These are phyloP conservation scores for Falco naumanni DNA, from an alignment of 2,797 vertebrate species.

Conservation along the genomic window DNA sequence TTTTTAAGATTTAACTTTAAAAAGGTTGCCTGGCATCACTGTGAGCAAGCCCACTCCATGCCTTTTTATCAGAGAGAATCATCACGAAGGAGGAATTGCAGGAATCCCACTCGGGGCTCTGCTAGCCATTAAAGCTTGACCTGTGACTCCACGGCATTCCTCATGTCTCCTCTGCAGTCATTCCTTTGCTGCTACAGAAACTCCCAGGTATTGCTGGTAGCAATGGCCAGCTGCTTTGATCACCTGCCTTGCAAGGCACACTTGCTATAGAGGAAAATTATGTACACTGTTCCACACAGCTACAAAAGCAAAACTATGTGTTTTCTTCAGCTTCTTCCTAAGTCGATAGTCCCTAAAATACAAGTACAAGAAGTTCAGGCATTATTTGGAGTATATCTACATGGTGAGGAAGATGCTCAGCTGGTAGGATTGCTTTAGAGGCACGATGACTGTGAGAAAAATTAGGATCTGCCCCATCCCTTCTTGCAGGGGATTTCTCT, in stretches of 20 bases:
- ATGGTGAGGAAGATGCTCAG: background rate
- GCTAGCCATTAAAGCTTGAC: background rate
- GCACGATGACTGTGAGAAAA: background rate
- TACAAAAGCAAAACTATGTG: background rate
- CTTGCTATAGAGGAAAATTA: background rate
- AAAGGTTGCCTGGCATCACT: background rate
- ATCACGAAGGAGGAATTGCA: background rate
- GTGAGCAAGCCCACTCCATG: background rate
- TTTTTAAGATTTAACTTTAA: background rate
- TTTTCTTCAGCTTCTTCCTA: background rate
- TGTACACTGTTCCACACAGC: accelerated
- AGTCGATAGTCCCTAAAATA: background rate
- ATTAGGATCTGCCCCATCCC: background rate
- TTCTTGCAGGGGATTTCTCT: background rate
- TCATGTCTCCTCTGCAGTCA: background rate
- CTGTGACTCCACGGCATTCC: conserved; percentile 44
- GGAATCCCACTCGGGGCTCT: conserved; percentile 25
- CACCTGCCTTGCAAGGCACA: background rate
- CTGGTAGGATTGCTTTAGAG: background rate
- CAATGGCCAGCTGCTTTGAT: conserved; percentile 1
- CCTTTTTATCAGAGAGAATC: conserved; percentile 18
- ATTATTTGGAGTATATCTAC: background rate
- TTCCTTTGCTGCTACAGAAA: conserved; percentile 20
- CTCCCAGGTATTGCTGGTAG: background rate
- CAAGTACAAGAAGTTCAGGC: background rate